phyloP scores from a whole-genome alignment of 2,113 vertebrate species.

The Phalacrocorax carbo region DNA sequence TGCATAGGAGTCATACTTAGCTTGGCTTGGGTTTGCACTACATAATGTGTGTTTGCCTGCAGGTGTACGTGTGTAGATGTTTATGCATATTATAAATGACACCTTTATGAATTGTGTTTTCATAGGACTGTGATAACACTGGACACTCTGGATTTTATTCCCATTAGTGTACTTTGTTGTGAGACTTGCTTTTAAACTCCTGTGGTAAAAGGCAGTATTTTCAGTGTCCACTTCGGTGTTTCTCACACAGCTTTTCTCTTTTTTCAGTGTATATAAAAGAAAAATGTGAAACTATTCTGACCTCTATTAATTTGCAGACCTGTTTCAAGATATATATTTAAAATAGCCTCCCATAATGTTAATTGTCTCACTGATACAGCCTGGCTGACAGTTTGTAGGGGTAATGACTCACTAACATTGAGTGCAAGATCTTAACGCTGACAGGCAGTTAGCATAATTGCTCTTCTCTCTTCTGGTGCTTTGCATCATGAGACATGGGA shows the following conservation, averaged over 20 bases:
- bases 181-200: not conserved
- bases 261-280: not conserved
- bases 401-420: constrained; percentile 44
- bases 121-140: not conserved
- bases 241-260: not conserved
- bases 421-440: constrained; percentile 12
- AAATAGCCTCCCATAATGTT: not conserved
- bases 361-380: not conserved
- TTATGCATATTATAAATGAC: rapidly evolving
- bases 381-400: constrained; percentile 27
- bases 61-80: not conserved
- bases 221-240: not conserved
- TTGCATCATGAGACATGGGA: constrained; percentile 7
- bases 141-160: not conserved
- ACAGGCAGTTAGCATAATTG: constrained; percentile 59
- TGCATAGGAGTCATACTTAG: not conserved
- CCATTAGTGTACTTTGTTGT: not conserved
- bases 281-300: not conserved
- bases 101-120: not conserved
- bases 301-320: not conserved
- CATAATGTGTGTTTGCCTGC: not conserved
- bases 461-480: constrained; percentile 37
- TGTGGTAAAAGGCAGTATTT: not conserved
- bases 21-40: not conserved
- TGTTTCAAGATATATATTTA: not conserved